Evolutionary conservation across 2,888 invertebrate genomes (phyloP), one percentile per base, ranked within the genome.

Genomic region (Crematogaster levior): DNA sequence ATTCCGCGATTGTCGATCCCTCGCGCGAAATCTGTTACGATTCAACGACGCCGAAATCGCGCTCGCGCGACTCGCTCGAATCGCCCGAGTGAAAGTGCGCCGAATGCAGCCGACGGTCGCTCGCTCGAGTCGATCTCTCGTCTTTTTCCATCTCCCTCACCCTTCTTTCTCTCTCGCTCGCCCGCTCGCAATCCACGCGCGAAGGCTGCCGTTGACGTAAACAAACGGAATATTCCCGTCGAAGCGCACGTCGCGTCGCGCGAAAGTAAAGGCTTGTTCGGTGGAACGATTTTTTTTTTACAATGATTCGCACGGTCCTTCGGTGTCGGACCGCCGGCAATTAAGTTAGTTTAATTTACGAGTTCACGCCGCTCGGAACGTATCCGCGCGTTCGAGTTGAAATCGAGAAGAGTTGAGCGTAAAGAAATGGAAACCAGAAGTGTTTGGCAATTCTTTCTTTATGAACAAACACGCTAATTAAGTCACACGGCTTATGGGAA

Each of bases 191-290:
- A 40, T 30, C 21, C 72, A 75, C 70, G 63, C 87, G 51, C 68
- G 43, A 46, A 56, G 58, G 56, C 75, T 65, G 46, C 15, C 48
- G 60, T 66, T 58, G 75, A 81, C 34, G 58, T 75, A 70, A 53
- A 84, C 79, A 72, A 65, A 56, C 58, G 68, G 46, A 68, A 84
- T 61, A 72, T 79, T 70, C 56, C 77, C 24, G n/a, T 21, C 43
- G 56, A 34, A 58, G 12, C 53, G 24, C 58, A 10, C 56, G 12
- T 48, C 24, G 18, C 56, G 12, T 48, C 24, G 70, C 68, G 30
- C 43, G 77, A 79, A 79, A 79, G 70, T 79, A 46, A 43, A 43
- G 53, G 46, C 43, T 30, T 43, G 24, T 68, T 77, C 46, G 46
- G 30, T 18, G 68, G 18, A 68, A 34, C n/a, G 24, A 43, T 43